Conservation (phyloP, 2,888 invertebrate genomes). For the Trypoxylon attenuatum region DNA sequence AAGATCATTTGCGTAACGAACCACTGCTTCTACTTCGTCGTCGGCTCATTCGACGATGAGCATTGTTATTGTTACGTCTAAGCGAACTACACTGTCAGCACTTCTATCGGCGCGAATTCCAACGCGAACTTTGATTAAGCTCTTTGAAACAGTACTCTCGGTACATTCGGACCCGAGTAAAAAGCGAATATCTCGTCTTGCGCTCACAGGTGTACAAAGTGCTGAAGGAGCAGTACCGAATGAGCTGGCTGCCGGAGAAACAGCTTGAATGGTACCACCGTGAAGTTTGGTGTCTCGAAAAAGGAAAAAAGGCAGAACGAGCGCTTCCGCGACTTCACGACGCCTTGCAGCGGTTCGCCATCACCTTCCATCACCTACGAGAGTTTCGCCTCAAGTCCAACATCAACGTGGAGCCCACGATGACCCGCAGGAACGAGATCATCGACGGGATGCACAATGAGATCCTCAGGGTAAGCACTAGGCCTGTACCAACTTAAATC, state of each 20-base stretch:
- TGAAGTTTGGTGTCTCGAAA: conserved; percentile 71
- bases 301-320: conserved; percentile 76
- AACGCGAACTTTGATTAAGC: neutral
- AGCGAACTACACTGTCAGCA: conserved; percentile 10
- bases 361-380: conserved; percentile 75
- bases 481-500: neutral
- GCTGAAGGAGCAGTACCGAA: conserved; percentile 70
- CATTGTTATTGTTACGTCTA: conserved; percentile 59
- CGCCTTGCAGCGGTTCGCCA: conserved; percentile 75
- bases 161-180: conserved; percentile 8
- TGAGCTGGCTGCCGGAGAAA: conserved; percentile 74
- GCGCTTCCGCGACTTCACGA: conserved; percentile 79
- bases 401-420: conserved; percentile 74
- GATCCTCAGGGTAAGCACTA: conserved; percentile 63
- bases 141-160: neutral
- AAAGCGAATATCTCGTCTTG: conserved; percentile 52
- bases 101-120: neutral
- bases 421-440: conserved; percentile 74
- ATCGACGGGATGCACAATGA: conserved; percentile 71
- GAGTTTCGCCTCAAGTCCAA: conserved; percentile 69
- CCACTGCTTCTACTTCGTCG: too few species aligned
- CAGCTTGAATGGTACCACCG: conserved; percentile 72
- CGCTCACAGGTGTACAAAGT: conserved; percentile 68
- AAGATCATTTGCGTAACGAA: too few species aligned
- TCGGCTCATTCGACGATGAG: too few species aligned